Conservation (phyloP, 1,140 invertebrate genomes). For the Eurytemora carolleeae region DNA sequence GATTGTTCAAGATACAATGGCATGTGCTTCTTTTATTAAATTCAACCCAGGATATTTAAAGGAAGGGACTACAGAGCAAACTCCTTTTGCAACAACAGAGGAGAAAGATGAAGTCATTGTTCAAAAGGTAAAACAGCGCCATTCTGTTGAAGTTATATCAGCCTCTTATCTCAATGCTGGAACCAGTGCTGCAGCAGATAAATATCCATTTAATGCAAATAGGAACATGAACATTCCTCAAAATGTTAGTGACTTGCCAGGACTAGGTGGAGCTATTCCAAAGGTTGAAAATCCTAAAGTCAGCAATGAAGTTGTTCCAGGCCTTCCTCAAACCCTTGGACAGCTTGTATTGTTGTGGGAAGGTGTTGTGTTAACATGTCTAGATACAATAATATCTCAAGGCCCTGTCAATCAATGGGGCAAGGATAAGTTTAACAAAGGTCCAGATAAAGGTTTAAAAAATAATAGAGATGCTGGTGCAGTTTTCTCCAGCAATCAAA, state of each 20-base stretch:
- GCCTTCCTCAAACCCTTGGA: conserved; percentile 62
- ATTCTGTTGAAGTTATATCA: conserved; percentile 64
- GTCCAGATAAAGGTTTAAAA: too few relatives aligned
- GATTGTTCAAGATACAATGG: conserved; percentile 90
- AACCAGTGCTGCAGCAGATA: conserved; percentile 50
- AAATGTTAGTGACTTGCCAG: background rate
- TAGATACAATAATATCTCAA: background rate
- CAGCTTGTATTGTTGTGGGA: conserved; percentile 60
- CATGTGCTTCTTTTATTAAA: conserved; percentile 82
- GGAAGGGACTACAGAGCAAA: conserved; percentile 48
- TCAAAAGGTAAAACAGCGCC: conserved; percentile 38
- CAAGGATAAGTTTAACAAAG: too few relatives aligned
- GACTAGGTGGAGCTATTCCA: background rate
- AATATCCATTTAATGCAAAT: conserved; percentile 46
- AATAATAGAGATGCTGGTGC: too few relatives aligned
- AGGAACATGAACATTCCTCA: conserved; percentile 34
- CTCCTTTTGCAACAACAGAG: conserved; percentile 17
- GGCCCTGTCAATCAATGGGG: too few relatives aligned
- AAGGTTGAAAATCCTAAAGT: background rate
- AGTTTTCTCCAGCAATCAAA: conserved; percentile 7
- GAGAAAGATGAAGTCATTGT: conserved; percentile 17
- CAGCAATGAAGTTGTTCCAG: conserved; percentile 23
- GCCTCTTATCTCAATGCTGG: conserved; percentile 48
- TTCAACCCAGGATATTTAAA: conserved; percentile 74
- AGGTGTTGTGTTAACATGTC: conserved; percentile 39